Evolutionary conservation across 2,113 vertebrate species (phyloP), one percentile per base, ranked within the genome.

Genomic region (Platanista minor): DNA sequence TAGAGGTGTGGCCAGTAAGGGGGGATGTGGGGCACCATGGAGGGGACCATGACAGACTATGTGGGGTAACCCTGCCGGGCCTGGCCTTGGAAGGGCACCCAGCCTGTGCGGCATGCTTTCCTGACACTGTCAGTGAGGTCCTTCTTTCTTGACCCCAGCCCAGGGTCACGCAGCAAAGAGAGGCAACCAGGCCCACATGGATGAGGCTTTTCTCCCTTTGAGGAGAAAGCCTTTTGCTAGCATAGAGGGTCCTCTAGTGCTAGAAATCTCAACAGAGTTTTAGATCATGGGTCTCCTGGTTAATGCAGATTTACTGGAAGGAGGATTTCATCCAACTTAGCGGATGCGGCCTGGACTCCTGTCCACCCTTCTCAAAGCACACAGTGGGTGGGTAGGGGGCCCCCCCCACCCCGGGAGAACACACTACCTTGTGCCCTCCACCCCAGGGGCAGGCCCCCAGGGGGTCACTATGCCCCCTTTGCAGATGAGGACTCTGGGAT

Each of bases 231-330:
- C 23, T 64, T 64, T 59, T 25, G 21, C 64, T 12, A 4, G 8
- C 52, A 31, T 20, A 3, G 7, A 59, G 71, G 75, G 31, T 41
- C 31, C 64, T 20, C 85, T 62, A 3, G 27, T n/a, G 25, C 43
- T 78, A 52, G 72, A 82, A 69, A 36, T 64, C n/a, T 61, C 92
- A 57, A 1, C 46, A n/a, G 75, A 95, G 71, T 62, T 66, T 61
- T n/a, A 78, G 54, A 23, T 39, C 36, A 6, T 11, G 33, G 20
- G 66, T 43, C 21, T 49, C 46, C 62, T 46, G 29, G 78, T 49
- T 54, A 57, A 27, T 3, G n/a, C 57, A n/a, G 13, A 20, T 46
- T 67, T 78, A 57, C 39, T 64, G 20, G 64, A 72, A 59, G 43
- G 57, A 62, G 67, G 36, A 25, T 59, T 49, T 72, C 27, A 29